Base-by-base conservation (phyloP, 2,888 invertebrate species). In the Rhaphigaster nebulosa region DNA sequence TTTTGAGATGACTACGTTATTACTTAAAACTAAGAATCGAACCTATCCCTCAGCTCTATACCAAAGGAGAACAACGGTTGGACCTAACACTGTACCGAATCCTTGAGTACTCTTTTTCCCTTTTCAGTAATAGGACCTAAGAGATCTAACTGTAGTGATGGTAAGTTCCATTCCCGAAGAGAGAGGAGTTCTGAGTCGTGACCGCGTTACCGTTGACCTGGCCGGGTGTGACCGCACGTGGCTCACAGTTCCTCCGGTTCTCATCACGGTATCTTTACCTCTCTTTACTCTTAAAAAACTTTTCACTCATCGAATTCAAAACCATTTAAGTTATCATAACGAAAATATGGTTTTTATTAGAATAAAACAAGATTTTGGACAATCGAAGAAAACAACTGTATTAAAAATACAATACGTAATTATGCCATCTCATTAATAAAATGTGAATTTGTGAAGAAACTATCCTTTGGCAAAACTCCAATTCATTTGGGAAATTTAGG, bases 141-240 rank as follows among this genome's bases (percentile, higher is more conserved):
- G 38, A 0, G 34, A 23, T 38, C 6, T 76, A 38, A 38, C 70
- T 23, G 70, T 76, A 20, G 70, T 76, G 70, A 38, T 38, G 70
- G 70, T 76, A 76, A 76, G 70, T 76, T 20, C 70, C 70, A 76
- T 34, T 38, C 2, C 29, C 2, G 70, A 38, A 38, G 70, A 76
- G 70, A 76, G 70, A 76, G 70, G 70, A 76, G 84, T 15, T 45
- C 45, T 15, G 84, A 50, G 45, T 84, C 84, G 84, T 84, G 84
- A 84, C 84, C 13, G 13, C 13, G 45, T 84, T 50, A 45, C 45
- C 84, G 84, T 80, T 80, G 80, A 80, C 80, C 80, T 45, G 76
- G 26, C 4, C 38, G 80, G 26, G 26, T 41, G 41, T 80, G 80
- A 45, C 80, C 80, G 80, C 80, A 80, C 80, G 80, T 80, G 80